Base-by-base conservation (phyloP, 2,888 invertebrate species). In the Sycophila texana region DNA sequence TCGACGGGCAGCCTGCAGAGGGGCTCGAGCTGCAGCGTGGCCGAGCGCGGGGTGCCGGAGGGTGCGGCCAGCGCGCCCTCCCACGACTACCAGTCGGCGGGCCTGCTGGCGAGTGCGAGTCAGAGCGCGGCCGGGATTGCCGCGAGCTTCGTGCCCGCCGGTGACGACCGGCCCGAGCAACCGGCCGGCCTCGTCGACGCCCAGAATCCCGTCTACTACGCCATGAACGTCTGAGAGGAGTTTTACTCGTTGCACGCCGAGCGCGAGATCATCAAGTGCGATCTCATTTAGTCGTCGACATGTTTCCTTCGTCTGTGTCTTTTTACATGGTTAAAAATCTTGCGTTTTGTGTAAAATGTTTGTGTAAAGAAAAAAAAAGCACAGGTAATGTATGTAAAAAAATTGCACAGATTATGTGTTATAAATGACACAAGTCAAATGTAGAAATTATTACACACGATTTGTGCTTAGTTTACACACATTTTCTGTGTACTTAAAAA, bases 201-300 rank as follows among this genome's bases (percentile, higher is more conserved):
- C 76, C 88, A 90, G 85, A 88, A 89, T 86, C 86, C 90, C 82
- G 85, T 96, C 53, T 96, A 95, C 89, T 96, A 96, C 88, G 95
- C 96, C 63, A 96, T 96, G 96, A 96, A 96, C 88, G 96, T 96
- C 91, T 96, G 95, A 96, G 81, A 79, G 20, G 66, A 79, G 47
- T 81, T 81, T 78, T 74, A 79, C 65, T 67, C 81, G 53, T 53
- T 81, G 63, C 81, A 81, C 74, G 79, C 22, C 39, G 81, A 79
- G 18, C 74, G 65, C 61, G 81, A 82, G 22, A 30, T 82, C 47
- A 57, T 82, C 26, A 79, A 68, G 77, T 82, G 81, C 18, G 81
- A 81, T 22, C 81, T 81, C 71, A 81, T 81, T 79, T 81, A 74
- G 14, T 53, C 5, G 53, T 14, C 0, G n/a, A n/a, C 4, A n/a